phyloP scores from a whole-genome alignment of 1,140 invertebrate genomes.

The Leptoteleia sp. region DNA sequence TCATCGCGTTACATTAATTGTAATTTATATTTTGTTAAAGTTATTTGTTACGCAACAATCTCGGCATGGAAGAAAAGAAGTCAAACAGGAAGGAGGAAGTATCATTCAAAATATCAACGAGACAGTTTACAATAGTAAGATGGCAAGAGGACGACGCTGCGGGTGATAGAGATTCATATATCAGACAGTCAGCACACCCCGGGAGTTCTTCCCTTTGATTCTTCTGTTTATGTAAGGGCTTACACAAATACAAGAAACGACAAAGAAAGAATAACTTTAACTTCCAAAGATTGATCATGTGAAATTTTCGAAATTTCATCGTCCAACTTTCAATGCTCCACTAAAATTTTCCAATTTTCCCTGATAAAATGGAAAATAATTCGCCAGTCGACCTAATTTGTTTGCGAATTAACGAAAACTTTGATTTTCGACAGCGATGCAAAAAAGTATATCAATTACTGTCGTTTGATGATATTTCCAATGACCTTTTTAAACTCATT shows the following conservation, averaged over 20 bases:
- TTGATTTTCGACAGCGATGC: no score
- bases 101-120: constrained; percentile 68
- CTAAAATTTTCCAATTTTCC: no score
- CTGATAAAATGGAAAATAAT: no score
- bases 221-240: constrained; percentile 44
- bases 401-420: no score
- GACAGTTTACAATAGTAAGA: constrained; percentile 54
- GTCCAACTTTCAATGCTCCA: constrained; percentile 8
- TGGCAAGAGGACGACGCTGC: constrained; percentile 58
- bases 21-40: constrained; percentile 53
- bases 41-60: constrained; percentile 61
- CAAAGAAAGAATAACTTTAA: constrained; percentile 25
- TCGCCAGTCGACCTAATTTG: no score
- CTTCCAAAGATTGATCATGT: constrained; percentile 47
- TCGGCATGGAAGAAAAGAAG: constrained; percentile 36
- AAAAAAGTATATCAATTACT: no score
- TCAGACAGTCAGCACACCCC: constrained; percentile 76
- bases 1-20: constrained; percentile 22
- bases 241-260: constrained; percentile 38
- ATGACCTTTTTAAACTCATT: no score
- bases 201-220: constrained; percentile 69
- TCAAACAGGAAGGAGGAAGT: constrained; percentile 62
- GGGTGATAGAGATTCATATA: constrained; percentile 74
- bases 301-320: constrained; percentile 28
- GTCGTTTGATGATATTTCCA: no score